Percentiles rank a stretch among this genome's conserved stretches.
Evolutionary conservation across 2,797 vertebrate genomes (phyloP).

Genomic region (Anolis apletophallus): DNA sequence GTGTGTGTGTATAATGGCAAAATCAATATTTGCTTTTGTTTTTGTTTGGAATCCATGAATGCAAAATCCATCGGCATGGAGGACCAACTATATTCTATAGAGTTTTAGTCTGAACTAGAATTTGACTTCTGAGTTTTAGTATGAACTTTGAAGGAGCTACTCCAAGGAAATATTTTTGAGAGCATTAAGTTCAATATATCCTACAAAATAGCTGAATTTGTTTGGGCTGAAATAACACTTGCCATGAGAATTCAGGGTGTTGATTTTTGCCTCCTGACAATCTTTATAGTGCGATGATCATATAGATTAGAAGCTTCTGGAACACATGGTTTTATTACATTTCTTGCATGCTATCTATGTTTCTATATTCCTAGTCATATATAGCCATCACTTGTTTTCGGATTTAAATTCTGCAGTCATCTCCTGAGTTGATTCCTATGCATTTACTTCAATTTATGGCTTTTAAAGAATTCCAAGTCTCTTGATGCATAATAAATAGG

Average conservation of each 20-base stretch:
- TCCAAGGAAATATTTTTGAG: no score
- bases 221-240: background rate
- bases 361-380: background rate
- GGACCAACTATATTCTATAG: no score
- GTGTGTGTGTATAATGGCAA: no score
- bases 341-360: background rate
- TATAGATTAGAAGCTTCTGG: background rate
- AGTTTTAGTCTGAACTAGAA: no score
- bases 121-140: no score
- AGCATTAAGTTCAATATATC: no score
- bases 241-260: background rate
- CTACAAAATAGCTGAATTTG: background rate
- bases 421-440: conserved; percentile 17
- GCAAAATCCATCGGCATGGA: no score
- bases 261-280: background rate
- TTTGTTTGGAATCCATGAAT: no score
- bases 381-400: conserved; percentile 2
- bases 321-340: background rate
- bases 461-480: background rate
- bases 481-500: conserved; percentile 9
- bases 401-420: conserved; percentile 26
- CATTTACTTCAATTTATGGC: conserved; percentile 15
- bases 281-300: background rate
- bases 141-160: no score
- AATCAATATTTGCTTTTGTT: no score